Conservation (phyloP, 2,888 invertebrate genomes). For the Dendrolimus pini region DNA sequence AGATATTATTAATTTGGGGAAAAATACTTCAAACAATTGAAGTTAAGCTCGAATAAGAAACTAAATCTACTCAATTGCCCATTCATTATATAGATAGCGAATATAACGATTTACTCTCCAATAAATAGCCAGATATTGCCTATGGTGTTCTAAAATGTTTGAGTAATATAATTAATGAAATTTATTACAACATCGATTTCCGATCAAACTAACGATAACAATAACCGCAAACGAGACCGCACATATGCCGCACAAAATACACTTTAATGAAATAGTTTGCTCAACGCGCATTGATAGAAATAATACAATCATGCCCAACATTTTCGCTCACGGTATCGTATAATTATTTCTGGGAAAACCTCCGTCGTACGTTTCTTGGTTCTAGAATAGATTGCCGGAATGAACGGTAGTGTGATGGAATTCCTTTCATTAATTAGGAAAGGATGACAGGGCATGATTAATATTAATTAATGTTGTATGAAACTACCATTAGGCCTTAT, state of each 20-base stretch:
- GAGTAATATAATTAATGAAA: constrained; percentile 1
- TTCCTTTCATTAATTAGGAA: constrained; percentile 28
- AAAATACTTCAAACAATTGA: too few species aligned
- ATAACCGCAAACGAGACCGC: too few species aligned
- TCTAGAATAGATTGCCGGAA: constrained; percentile 16
- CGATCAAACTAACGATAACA: not conserved
- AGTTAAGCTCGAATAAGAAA: too few species aligned
- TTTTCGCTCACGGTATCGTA: not conserved
- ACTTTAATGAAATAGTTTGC: too few species aligned
- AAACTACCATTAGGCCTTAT: constrained; percentile 19
- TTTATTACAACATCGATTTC: not conserved
- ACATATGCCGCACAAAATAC: too few species aligned
- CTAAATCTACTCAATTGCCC: too few species aligned
- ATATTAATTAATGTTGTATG: constrained; percentile 28
- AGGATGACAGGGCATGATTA: constrained; percentile 26
- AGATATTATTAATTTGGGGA: too few species aligned
- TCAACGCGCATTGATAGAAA: too few species aligned
- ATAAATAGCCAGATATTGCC: too few species aligned
- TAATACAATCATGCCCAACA: not conserved
- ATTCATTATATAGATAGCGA: too few species aligned
- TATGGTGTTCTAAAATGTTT: too few species aligned
- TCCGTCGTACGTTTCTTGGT: constrained; percentile 10
- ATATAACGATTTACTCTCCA: too few species aligned
- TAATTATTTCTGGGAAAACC: constrained; percentile 9
- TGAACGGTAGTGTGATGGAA: constrained; percentile 24